Base-by-base conservation (phyloP, 1,140 invertebrate species). In the Diploscapter pachys region DNA sequence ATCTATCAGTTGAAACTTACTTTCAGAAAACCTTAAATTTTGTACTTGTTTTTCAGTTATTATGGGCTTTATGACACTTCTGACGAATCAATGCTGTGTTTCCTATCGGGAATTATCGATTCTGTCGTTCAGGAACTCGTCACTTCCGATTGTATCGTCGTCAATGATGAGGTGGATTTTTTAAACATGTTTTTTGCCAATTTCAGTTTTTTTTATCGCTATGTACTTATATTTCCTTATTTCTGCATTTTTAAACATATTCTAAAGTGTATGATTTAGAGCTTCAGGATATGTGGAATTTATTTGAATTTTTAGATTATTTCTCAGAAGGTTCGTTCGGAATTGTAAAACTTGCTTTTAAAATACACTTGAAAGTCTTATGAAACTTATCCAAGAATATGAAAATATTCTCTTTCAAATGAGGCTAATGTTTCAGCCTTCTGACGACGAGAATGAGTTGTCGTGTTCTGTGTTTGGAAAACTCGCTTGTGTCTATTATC, bases 401-500 rank as follows among this genome's bases (percentile, higher is more conserved):
- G 31, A 31, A 31, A 31, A 31, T 31, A 31, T 31, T 31, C 31
- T 31, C 31, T 31, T 31, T 31, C 31, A 31, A 31, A 31, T 31
- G 31, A 31, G 31, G 31, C 31, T 31, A 31, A 31, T 31, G 31
- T 31, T 31, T 31, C 31, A 31, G 31, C 31, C 31, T 31, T 31
- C 31, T 31, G 31, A 31, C 31, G 31, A 31, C 31, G 31, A 31
- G 31, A 31, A 31, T 31, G 31, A 31, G 31, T 31, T 31, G 31
- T 31, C 31, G 31, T 87, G 93, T n/a, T 92, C 94, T 0, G 91
- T 93, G 78, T 90, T 94, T 87, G 97, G 96, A 5, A 90, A 92
- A 75, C 95, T 99, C 63, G 91, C 95, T 1, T 97, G 95, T 0
- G 98, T 92, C 85, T 99, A 99, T 88, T 99, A 99, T 88, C 86